phyloP scores from a whole-genome alignment of 2,113 vertebrate genomes.

The Melospiza georgiana region DNA sequence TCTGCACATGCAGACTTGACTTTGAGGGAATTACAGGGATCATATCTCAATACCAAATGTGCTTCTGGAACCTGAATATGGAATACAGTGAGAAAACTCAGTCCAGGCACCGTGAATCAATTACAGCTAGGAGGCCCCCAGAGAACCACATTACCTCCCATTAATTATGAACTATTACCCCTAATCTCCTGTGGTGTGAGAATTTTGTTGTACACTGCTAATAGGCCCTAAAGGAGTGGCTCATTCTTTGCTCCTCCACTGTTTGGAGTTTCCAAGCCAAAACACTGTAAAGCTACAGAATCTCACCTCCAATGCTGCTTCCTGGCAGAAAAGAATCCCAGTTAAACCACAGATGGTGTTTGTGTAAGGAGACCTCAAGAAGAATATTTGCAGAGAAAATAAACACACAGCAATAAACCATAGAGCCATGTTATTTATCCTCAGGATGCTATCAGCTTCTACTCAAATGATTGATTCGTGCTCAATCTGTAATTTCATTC shows the following conservation, averaged over 20 bases:
- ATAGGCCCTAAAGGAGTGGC: neutral
- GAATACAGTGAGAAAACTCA: neutral
- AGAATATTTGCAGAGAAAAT: constrained; percentile 19
- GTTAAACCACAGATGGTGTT: constrained; percentile 14
- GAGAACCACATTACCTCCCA: neutral
- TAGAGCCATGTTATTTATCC: neutral
- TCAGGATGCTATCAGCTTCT: neutral
- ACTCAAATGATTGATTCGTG: neutral
- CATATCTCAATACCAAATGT: neutral
- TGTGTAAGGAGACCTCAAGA: neutral
- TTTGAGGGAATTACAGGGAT: neutral
- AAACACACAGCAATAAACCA: neutral
- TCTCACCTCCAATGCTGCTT: neutral
- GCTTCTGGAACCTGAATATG: neutral
- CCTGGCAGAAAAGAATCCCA: neutral
- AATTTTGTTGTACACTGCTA: neutral
- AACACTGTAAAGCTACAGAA: neutral
- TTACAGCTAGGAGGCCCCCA: neutral
- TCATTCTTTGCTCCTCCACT: neutral
- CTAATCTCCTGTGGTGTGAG: neutral
- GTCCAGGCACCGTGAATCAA: neutral
- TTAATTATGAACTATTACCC: neutral
- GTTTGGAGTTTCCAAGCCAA: neutral
- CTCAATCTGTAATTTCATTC: neutral
- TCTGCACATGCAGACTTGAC: neutral